Evolutionary conservation across 2,797 vertebrate species (phyloP), one percentile per base, ranked within the genome.

Genomic region (Enteromius trimaculatus): DNA sequence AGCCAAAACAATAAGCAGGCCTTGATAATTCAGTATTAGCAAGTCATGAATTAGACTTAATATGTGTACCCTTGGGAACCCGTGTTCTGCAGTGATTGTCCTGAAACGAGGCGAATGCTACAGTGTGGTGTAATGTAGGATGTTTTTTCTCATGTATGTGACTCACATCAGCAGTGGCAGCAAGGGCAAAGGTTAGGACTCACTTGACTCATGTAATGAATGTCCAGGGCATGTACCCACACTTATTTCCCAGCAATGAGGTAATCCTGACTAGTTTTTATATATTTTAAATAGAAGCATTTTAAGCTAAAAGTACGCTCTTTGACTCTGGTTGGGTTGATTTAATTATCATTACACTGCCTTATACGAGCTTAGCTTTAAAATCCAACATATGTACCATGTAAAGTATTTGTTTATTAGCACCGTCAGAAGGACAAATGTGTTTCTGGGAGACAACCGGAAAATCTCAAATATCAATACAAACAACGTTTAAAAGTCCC

Each of bases 401-500:
- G 60, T 31, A 17, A 58, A 76, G 16, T 39, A 37, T 58, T 69
- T 58, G 74, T 77, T 70, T 83, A 62, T 49, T 51, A 6, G 39
- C 49, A 42, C 34, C 0, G 7, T 68, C 37, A 82, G 72, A 11
- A 44, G 80, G 62, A 58, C 47, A 69, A 58, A 60, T 78, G 74
- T 69, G 51, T 44, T 76, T 70, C 62, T 60, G 21, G 9, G 53
- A 51, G 65, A 83, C 75, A 51, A n/a, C 53, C 26, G 29, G 65
- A 47, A 77, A 70, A 19, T 68, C 72, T 29, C 7, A 44, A 29
- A 42, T 76, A 82, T 39, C 60, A 68, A 42, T 58, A 17, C 31
- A 68, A 76, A 76, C 80, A 76, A 60, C 78, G 16, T 83, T 44
- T 47, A 62, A 60, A 47, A 16, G 64, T 81, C 84, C 37, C 79